Evolutionary conservation across 2,797 vertebrate genomes (phyloP), one percentile per base, ranked within the genome.

Genomic region (Holocentrus rufus): DNA sequence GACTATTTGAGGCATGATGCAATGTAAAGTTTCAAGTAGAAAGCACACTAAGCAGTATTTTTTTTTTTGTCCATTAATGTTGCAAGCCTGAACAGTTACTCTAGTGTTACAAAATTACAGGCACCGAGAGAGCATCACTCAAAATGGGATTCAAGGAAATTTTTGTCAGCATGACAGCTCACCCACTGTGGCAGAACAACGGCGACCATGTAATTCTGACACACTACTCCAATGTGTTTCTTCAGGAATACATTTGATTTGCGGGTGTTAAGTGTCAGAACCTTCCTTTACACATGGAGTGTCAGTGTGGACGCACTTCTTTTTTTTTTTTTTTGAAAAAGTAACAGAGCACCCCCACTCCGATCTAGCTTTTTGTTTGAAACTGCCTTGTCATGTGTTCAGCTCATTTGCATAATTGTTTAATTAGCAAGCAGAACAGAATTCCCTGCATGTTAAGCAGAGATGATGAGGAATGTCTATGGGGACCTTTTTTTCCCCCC

Each of bases 401-500:
- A 57, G 1, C 6, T 42, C 17, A 80, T 86, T 83, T 87, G 56
- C 76, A 83, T 84, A 78, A 80, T 87, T 76, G 59, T 80, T 67
- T 72, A 47, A 79, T 85, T 79, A 82, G 70, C 60, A 72, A 57
- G 59, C 65, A 36, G 54, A 76, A 64, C 42, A 63, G 62, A 84
- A 73, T 76, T 30, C 10, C 31, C 15, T 11, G 42, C 47, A 68
- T 63, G 63, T 39, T 79, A 68, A 68, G 57, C 25, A 31, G 49
- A 49, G 46, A 55, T 60, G 62, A 88, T 65, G 27, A 68, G 56
- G 56, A 18, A 25, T 66, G 30, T 59, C 15, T 50, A 53, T 42
- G 47, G 46, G 34, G 34, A 53, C 31, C 31, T 64, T 14, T 10
- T 56, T 55, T 49, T 36, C 42, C 27, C 58, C 50, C 39, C 30